Evolutionary conservation across 2,888 invertebrate species (phyloP).

Genomic region (Microplitis deprimator): DNA sequence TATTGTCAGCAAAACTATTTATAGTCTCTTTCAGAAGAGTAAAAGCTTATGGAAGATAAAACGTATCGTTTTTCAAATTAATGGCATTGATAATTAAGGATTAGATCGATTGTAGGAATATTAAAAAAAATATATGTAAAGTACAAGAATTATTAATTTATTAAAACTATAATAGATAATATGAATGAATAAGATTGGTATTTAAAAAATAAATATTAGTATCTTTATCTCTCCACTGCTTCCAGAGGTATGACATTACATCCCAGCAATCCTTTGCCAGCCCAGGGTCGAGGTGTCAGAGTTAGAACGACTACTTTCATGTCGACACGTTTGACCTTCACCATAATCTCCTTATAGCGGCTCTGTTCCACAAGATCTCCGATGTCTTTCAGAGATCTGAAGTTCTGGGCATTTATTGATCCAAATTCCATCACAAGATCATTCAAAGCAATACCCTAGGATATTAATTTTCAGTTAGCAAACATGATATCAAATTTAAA

Average conservation of each 20-base stretch:
- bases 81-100: neutral
- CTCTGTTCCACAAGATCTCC: constrained; percentile 79
- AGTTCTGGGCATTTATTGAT: constrained; percentile 81
- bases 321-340: constrained; percentile 74
- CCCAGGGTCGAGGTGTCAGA: constrained; percentile 83
- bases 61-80: neutral
- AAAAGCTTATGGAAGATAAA: neutral
- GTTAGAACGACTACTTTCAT: constrained; percentile 73
- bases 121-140: neutral
- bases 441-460: constrained; percentile 79
- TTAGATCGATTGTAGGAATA: neutral
- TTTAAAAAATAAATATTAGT: neutral
- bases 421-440: constrained; percentile 86
- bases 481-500: neutral
- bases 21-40: neutral
- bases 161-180: constrained; percentile 6
- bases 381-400: constrained; percentile 79
- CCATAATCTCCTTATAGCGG: constrained; percentile 72
- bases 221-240: constrained; percentile 66
- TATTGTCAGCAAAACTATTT: neutral
- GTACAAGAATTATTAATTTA: constrained; percentile 23
- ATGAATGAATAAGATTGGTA: constrained; percentile 34
- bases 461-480: constrained; percentile 44
- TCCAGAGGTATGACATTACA: constrained; percentile 77
- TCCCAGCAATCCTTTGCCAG: constrained; percentile 84